These are phyloP conservation scores for Lamellibrachia columna DNA, from an alignment of 2,888 invertebrate genomes.

Conservation along the genomic window DNA sequence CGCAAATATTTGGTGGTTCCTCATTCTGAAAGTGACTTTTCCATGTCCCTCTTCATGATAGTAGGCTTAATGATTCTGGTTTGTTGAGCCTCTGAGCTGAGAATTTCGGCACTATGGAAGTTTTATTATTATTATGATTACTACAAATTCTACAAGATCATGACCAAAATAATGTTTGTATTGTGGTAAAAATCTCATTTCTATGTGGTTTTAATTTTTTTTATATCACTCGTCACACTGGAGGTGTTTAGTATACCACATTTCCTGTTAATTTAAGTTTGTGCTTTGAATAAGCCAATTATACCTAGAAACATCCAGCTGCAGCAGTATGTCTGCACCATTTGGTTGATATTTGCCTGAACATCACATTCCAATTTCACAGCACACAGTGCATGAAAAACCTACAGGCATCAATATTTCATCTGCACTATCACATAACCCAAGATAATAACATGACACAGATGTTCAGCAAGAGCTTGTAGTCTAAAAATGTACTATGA, in stretches of 20 bases:
- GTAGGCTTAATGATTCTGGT: too few relatives aligned
- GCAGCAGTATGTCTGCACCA: not conserved
- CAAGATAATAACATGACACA: not conserved
- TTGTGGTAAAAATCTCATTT: not conserved
- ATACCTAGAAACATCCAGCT: not conserved
- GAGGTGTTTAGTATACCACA: not conserved
- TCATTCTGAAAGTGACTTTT: too few relatives aligned
- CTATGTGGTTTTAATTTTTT: too few relatives aligned
- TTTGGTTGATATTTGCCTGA: not conserved
- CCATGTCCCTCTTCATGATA: too few relatives aligned
- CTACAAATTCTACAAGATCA: not conserved
- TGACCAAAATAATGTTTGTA: not conserved
- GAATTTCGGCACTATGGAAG: too few relatives aligned
- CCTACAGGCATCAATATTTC: not conserved
- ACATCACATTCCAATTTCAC: not conserved
- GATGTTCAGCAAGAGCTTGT: not conserved
- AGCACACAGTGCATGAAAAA: not conserved
- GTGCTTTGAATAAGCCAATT: not conserved
- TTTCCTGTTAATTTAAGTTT: not conserved
- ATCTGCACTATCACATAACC: constrained; percentile 3
- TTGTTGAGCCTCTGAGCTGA: too few relatives aligned
- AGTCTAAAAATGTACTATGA: not conserved
- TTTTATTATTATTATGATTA: too few relatives aligned
- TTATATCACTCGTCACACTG: not conserved
- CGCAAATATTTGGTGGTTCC: too few relatives aligned